Base-by-base conservation (phyloP, 2,797 vertebrate species). In the Decapterus maruadsi region DNA sequence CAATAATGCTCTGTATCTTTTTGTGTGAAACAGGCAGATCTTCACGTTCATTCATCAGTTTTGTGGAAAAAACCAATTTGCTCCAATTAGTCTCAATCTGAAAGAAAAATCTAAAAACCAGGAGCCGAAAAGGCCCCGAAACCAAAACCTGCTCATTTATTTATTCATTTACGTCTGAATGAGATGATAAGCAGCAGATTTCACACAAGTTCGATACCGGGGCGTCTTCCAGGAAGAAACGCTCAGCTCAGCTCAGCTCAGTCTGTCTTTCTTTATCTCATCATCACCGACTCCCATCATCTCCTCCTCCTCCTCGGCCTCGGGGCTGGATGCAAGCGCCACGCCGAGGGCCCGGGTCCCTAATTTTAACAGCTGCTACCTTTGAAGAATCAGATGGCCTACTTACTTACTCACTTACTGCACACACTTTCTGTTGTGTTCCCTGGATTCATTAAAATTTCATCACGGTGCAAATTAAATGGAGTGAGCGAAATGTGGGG, bases 381-480 rank as follows among this genome's bases (percentile, higher is more conserved):
- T 89, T 87, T 84, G 81, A 86, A 88, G 87, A 89, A 85, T 82
- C 88, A 58, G 63, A 81, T 86, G 91, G 72, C 88, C 91, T 91
- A 90, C 84, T 92, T 88, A 83, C 26, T 26, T 26, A 26, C 26
- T 26, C 26, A 90, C 84, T 92, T 88, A 82, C 55, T 9, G 53
- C 75, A 83, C 60, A 77, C 66, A 2, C 46, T 70, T 82, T 73
- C 71, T 78, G 68, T 81, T 89, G 80, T 84, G 77, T 69, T 86
- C 77, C 71, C 75, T 1, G 61, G 79, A 66, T 82, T 89, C 75
- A 90, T 90, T 84, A 85, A 90, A 80, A 81, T 85, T 82, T 87
- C n/a, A 90, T 75, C 55, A 69, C 0, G 26, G 66, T 73, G 59
- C 80, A 84, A 87, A 84, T 81, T 14, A 80, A 87, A 86, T 72